phyloP scores from a whole-genome alignment of 2,113 vertebrate genomes.

The Nicator chloris region DNA sequence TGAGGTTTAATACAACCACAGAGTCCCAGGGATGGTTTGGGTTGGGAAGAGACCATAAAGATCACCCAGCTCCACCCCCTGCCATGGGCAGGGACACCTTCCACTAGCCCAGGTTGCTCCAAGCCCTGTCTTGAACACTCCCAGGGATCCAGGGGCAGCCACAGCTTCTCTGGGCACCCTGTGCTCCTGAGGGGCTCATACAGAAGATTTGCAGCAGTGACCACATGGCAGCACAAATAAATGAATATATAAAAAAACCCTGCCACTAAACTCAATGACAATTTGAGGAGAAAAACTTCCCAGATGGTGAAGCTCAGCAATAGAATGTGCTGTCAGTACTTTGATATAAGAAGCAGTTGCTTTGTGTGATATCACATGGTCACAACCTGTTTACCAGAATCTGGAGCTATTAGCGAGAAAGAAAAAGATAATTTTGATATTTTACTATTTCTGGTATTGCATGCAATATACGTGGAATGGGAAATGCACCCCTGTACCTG shows the following conservation, averaged over 20 bases:
- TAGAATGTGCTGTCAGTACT: background rate
- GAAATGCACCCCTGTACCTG: background rate
- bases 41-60: background rate
- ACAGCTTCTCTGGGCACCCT: background rate
- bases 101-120: fast-evolving
- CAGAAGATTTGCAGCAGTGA: background rate
- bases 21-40: background rate
- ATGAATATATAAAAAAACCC: background rate
- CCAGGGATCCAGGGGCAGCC: background rate
- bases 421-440: background rate
- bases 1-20: background rate
- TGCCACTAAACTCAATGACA: background rate
- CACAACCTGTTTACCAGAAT: background rate
- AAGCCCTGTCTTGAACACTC: fast-evolving
- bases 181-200: background rate
- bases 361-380: background rate
- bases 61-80: fast-evolving
- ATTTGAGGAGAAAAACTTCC: background rate
- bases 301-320: background rate
- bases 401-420: fast-evolving
- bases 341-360: background rate
- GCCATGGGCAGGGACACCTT: background rate
- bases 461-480: background rate
- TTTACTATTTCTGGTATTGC: background rate
- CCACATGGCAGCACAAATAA: background rate